Conservation (phyloP, 2,888 invertebrate species). For the Mesoligia furuncula region DNA sequence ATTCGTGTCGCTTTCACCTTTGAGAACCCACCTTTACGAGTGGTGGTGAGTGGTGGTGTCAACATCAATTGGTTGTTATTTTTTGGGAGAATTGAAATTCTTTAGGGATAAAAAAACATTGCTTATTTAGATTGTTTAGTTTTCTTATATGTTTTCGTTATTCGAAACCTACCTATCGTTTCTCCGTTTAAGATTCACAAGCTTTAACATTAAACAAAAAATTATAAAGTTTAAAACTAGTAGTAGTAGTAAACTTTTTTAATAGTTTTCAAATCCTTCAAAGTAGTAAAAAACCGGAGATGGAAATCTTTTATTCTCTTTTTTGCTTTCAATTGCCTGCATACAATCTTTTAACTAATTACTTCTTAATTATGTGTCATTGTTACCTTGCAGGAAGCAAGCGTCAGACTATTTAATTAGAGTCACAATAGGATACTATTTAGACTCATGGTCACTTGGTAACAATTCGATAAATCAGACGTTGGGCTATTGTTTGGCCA, state of each 20-base stretch:
- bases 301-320: slow-evolving; percentile 1
- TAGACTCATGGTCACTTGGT: slow-evolving; percentile 27
- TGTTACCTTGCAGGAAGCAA: slow-evolving; percentile 14
- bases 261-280: background rate
- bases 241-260: too few species aligned
- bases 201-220: background rate
- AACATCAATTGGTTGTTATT: background rate
- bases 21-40: slow-evolving; percentile 38
- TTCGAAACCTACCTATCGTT: background rate
- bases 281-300: background rate
- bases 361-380: slow-evolving; percentile 32
- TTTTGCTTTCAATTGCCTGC: background rate
- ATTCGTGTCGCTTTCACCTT: slow-evolving; percentile 36
- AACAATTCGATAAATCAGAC: background rate
- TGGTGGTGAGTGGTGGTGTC: slow-evolving; percentile 19
- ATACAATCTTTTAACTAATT: slow-evolving; percentile 13
- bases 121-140: background rate
- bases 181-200: background rate
- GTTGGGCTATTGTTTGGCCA: background rate
- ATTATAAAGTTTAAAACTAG: background rate
- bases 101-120: background rate
- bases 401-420: slow-evolving; percentile 22
- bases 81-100: background rate
- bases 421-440: slow-evolving; percentile 31
- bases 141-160: background rate